Conservation (phyloP, 2,797 vertebrate species). For the Macrochelys suwanniensis region DNA sequence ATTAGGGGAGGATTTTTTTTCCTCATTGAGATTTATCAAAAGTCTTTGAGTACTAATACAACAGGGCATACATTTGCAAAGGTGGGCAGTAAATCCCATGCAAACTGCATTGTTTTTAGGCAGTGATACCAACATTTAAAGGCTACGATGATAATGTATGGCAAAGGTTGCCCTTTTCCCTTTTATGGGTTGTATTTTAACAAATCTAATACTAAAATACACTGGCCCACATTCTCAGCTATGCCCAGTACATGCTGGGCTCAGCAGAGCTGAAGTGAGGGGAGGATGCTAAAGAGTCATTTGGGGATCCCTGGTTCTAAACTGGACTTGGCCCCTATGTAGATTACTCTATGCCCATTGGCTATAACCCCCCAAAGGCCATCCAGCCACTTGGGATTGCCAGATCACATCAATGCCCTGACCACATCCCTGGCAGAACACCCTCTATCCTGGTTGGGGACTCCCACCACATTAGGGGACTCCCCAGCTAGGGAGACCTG, state of each 20-base stretch:
- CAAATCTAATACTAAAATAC: neutral
- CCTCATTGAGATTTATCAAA: neutral
- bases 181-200: neutral
- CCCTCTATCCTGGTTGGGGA: neutral
- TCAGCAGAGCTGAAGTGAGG: neutral
- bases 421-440: neutral
- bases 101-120: neutral
- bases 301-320: neutral
- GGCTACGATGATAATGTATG: neutral
- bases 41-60: neutral
- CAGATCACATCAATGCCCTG: neutral
- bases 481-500: neutral
- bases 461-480: neutral
- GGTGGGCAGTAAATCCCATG: neutral
- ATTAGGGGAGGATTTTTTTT: neutral
- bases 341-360: neutral
- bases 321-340: neutral
- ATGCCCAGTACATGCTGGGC: neutral
- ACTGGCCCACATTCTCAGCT: neutral
- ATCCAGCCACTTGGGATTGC: neutral
- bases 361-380: neutral
- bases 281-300: neutral
- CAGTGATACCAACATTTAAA: neutral
- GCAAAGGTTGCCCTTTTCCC: neutral
- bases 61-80: neutral